These are phyloP conservation scores for Pseudococcus jackbeardsleyi DNA, from an alignment of 2,888 invertebrate species.

Conservation along the genomic window DNA sequence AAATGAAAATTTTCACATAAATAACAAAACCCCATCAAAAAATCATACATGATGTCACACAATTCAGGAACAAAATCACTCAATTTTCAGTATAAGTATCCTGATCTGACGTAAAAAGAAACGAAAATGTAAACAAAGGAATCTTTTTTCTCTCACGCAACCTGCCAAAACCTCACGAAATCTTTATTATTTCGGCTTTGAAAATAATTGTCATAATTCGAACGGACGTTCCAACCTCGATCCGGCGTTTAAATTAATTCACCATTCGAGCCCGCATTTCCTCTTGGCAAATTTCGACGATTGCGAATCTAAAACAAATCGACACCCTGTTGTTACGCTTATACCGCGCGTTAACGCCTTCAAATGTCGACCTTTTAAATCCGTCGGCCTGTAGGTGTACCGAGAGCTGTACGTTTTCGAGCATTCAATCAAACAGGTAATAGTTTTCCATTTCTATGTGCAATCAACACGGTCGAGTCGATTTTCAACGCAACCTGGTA, in stretches of 20 bases:
- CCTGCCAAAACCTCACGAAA: neutral
- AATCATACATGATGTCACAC: no score
- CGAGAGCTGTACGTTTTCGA: neutral
- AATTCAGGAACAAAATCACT: no score
- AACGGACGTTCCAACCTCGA: neutral
- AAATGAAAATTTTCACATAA: no score
- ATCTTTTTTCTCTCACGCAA: neutral
- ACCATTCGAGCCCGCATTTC: neutral
- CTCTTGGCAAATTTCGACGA: neutral
- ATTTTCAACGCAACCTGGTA: no score
- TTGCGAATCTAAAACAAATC: slow-evolving; percentile 9
- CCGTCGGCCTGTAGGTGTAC: neutral
- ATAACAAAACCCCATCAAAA: no score
- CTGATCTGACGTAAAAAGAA: neutral
- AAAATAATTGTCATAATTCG: slow-evolving; percentile 2
- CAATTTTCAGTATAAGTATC: no score
- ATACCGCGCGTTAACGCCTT: neutral
- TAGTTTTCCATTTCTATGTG: neutral
- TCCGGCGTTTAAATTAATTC: slow-evolving; percentile 3
- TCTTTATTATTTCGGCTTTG: neutral
- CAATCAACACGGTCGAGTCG: neutral
- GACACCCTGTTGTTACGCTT: neutral
- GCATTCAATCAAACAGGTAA: slow-evolving; percentile 11
- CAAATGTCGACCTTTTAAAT: slow-evolving; percentile 1
- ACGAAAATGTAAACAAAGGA: neutral